Percentiles rank a stretch among this genome's conserved stretches.
Evolutionary conservation across 2,797 vertebrate genomes (phyloP).

Genomic region (Takifugu rubripes): DNA sequence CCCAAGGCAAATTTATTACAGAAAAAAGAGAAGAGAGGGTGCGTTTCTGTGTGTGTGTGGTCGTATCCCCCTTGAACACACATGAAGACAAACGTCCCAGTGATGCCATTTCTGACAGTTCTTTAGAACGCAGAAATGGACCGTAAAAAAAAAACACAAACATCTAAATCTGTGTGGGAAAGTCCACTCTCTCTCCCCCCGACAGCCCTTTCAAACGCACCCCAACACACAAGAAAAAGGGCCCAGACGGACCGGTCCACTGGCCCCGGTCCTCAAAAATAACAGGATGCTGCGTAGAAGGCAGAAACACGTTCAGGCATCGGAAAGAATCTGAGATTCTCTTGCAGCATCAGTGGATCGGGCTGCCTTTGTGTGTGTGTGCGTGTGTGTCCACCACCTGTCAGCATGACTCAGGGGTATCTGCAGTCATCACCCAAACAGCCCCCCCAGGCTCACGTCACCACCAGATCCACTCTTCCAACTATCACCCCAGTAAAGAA

Average conservation of each 20-base stretch:
- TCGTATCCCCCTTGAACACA: constrained; percentile 42
- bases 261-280: constrained; percentile 19
- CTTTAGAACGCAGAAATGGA: constrained; percentile 65
- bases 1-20: constrained; percentile 52
- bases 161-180: constrained; percentile 47
- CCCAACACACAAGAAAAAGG: not conserved
- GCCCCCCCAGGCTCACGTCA: constrained; percentile 8
- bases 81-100: constrained; percentile 59
- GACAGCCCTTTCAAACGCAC: constrained; percentile 7
- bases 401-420: constrained; percentile 55
- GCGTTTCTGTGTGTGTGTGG: constrained; percentile 17
- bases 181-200: constrained; percentile 42
- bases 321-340: constrained; percentile 45
- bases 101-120: constrained; percentile 60
- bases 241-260: too few relatives aligned
- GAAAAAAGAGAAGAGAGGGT: constrained; percentile 27
- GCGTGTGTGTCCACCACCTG: constrained; percentile 42
- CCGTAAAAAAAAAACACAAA: constrained; percentile 13
- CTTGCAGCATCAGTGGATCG: constrained; percentile 19
- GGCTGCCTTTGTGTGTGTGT: constrained; percentile 15
- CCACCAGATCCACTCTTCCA: not conserved
- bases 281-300: constrained; percentile 25
- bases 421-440: constrained; percentile 27
- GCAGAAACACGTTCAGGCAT: constrained; percentile 30
- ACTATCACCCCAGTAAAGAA: not conserved